phyloP scores from a whole-genome alignment of 2,113 vertebrate genomes.

The Probosciger aterrimus region DNA sequence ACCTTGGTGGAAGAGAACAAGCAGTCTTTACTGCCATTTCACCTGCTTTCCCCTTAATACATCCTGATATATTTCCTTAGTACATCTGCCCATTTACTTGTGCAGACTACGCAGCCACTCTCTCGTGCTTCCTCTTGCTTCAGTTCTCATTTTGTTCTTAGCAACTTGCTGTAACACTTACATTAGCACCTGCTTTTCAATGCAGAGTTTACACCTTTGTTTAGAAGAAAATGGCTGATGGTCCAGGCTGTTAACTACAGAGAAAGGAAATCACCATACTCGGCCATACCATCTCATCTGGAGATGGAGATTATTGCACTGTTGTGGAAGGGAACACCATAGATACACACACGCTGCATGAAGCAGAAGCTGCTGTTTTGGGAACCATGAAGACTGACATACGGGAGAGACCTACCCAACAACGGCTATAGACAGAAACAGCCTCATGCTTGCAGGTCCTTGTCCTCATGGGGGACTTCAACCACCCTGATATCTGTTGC shows the following conservation, averaged over 20 bases:
- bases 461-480: too few relatives aligned
- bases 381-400: not conserved
- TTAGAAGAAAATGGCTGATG: not conserved
- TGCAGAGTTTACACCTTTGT: not conserved
- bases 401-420: not conserved
- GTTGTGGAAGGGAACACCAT: not conserved
- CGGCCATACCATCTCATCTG: not conserved
- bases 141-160: not conserved
- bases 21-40: not conserved
- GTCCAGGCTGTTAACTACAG: not conserved
- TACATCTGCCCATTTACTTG: not conserved
- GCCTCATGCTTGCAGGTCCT: too few relatives aligned
- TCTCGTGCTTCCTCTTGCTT: not conserved
- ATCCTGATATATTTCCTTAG: not conserved
- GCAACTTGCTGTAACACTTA: not conserved
- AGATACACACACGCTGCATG: accelerated
- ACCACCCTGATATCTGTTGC: too few relatives aligned
- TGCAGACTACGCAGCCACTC: not conserved
- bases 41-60: not conserved
- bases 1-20: not conserved
- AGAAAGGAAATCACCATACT: not conserved
- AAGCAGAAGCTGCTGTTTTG: not conserved
- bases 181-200: not conserved
- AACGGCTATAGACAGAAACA: not conserved
- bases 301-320: not conserved